Evolutionary conservation across 2,888 invertebrate species (phyloP).

Genomic region (Cosmopolites sordidus): DNA sequence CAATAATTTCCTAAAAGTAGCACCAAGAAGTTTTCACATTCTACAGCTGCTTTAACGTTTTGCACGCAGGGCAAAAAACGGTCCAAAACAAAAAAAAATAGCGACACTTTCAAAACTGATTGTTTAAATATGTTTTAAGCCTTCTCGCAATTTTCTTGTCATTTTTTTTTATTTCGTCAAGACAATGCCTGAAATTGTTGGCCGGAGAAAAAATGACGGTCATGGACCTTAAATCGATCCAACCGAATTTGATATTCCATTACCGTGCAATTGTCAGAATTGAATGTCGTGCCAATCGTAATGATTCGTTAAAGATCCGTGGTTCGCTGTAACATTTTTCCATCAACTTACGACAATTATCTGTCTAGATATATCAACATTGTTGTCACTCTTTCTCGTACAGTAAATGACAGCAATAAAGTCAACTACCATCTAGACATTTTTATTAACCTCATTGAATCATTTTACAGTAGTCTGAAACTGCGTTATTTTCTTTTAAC

Average conservation of each 20-base stretch:
- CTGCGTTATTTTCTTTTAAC: slow-evolving; percentile 7
- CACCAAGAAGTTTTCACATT: slow-evolving; percentile 9
- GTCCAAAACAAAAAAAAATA: slow-evolving; percentile 7
- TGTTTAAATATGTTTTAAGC: slow-evolving; percentile 14
- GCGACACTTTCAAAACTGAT: slow-evolving; percentile 16
- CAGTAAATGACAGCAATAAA: slow-evolving; percentile 11
- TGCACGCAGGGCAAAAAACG: slow-evolving; percentile 11
- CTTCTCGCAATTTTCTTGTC: slow-evolving; percentile 12
- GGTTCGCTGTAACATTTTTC: slow-evolving; percentile 7
- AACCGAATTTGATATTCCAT: slow-evolving; percentile 13
- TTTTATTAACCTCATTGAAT: slow-evolving; percentile 11
- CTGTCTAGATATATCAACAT: slow-evolving; percentile 13
- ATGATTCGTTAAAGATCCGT: slow-evolving; percentile 6
- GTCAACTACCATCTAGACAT: slow-evolving; percentile 8
- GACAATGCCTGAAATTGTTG: slow-evolving; percentile 29
- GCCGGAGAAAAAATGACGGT: slow-evolving; percentile 30
- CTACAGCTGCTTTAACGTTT: slow-evolving; percentile 10
- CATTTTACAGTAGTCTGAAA: slow-evolving; percentile 7
- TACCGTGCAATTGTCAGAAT: slow-evolving; percentile 11
- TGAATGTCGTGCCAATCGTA: slow-evolving; percentile 1
- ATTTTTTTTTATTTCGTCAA: slow-evolving; percentile 10
- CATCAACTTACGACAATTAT: slow-evolving; percentile 6
- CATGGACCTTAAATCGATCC: slow-evolving; percentile 30
- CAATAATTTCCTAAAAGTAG: slow-evolving; percentile 11
- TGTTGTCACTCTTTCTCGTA: slow-evolving; percentile 11